phyloP scores from a whole-genome alignment of 2,113 vertebrate genomes.

The Oxygymnocypris stewartii region DNA sequence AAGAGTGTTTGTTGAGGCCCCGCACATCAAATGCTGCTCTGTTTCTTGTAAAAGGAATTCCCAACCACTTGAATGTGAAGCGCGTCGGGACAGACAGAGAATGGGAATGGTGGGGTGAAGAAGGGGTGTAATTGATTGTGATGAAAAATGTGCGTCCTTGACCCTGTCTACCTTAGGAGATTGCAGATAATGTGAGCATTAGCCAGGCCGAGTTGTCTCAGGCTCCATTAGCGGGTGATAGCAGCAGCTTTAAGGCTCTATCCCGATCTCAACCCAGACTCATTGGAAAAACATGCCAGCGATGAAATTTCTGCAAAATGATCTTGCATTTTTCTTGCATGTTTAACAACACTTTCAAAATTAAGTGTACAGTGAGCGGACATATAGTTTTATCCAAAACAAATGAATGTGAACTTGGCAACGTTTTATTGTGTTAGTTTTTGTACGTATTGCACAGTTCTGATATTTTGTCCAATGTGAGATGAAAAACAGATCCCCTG shows the following conservation, averaged over 20 bases:
- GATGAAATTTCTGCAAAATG: background rate
- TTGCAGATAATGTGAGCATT: conserved; percentile 36
- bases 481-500: background rate
- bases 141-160: conserved; percentile 80
- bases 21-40: conserved; percentile 53
- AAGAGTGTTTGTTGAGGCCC: conserved; percentile 49
- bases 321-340: background rate
- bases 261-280: background rate
- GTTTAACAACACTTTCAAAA: background rate
- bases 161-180: conserved; percentile 61
- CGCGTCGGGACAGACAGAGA: conserved; percentile 12
- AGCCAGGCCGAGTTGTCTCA: conserved; percentile 69
- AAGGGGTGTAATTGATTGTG: conserved; percentile 67
- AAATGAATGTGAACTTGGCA: background rate
- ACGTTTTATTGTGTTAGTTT: background rate
- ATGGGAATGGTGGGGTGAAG: conserved; percentile 45
- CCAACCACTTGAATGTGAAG: conserved; percentile 39
- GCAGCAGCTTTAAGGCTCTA: conserved; percentile 70
- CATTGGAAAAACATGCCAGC: background rate
- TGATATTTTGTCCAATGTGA: background rate
- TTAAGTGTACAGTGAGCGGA: background rate
- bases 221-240: conserved; percentile 75
- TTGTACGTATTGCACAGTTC: background rate
- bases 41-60: conserved; percentile 52
- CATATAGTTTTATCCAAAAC: background rate